Evolutionary conservation across 92 coral and sea anemone genomes (phyloP).

Genomic region (Chrysogorgia sp.): DNA sequence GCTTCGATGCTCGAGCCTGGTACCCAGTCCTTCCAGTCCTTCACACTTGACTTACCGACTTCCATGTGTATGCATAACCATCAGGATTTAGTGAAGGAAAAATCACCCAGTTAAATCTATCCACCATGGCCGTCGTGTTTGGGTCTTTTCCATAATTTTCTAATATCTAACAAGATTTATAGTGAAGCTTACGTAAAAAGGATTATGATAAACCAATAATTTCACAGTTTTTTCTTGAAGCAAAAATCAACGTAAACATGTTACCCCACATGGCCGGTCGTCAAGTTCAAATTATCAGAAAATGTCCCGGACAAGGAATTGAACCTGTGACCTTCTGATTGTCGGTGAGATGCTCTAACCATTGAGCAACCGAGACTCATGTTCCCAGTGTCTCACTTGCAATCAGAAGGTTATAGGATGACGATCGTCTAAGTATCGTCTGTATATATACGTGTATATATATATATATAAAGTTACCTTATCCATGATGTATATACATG

Average conservation of each 20-base stretch:
- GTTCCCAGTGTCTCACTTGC: too few species aligned
- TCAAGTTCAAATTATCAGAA: too few species aligned
- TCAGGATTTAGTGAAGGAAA: constrained; percentile 84
- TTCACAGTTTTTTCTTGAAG: too few species aligned
- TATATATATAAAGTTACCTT: constrained; percentile 52
- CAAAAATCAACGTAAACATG: too few species aligned
- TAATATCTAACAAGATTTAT: constrained; percentile 61
- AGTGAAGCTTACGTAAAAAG: not conserved
- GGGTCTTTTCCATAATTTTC: constrained; percentile 46
- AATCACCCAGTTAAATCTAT: constrained; percentile 81
- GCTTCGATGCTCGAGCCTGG: not conserved
- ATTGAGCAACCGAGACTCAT: too few species aligned
- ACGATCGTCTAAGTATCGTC: too few species aligned
- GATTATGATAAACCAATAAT: not conserved
- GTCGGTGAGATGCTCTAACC: too few species aligned
- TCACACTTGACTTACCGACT: constrained; percentile 50
- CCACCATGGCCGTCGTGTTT: constrained; percentile 56
- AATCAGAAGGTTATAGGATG: too few species aligned
- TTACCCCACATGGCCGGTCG: too few species aligned
- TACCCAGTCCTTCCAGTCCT: not conserved
- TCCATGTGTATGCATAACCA: constrained; percentile 83
- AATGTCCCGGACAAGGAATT: too few species aligned
- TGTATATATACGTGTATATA: too few species aligned
- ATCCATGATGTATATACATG: constrained; percentile 84
- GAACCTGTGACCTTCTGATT: too few species aligned